Conservation (phyloP, 2,888 invertebrate species). For the Enoplolaimus lenunculus region DNA sequence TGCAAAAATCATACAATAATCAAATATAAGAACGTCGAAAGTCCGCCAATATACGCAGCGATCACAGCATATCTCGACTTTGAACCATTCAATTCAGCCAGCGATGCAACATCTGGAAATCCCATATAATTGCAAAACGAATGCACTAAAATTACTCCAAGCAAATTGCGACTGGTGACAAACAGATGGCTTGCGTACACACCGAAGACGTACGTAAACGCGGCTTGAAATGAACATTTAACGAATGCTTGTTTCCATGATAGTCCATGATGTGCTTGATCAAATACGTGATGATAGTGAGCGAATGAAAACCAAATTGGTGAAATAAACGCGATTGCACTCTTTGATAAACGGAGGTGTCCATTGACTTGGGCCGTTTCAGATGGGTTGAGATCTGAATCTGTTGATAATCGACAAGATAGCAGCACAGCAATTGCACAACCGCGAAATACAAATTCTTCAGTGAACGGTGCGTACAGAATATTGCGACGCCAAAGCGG, state of each 20-base stretch:
- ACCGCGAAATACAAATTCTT: slow-evolving; percentile 16
- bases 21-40: too few relatives aligned
- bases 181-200: slow-evolving; percentile 35
- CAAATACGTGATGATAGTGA: slow-evolving; percentile 19
- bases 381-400: neutral
- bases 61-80: too few relatives aligned
- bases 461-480: slow-evolving; percentile 16
- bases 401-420: neutral
- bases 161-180: slow-evolving; percentile 27
- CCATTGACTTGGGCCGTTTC: too few relatives aligned
- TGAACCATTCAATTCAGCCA: too few relatives aligned
- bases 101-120: slow-evolving; percentile 19
- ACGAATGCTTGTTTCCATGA: neutral
- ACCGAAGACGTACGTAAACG: slow-evolving; percentile 39
- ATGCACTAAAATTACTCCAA: slow-evolving; percentile 17
- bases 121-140: slow-evolving; percentile 23
- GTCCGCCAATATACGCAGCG: too few relatives aligned
- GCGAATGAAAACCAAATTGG: slow-evolving; percentile 16
- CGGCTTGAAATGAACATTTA: slow-evolving; percentile 31
- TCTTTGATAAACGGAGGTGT: neutral
- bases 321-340: neutral
- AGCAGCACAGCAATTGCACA: slow-evolving; percentile 4
- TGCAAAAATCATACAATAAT: too few relatives aligned
- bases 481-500: neutral
- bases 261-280: neutral